Base-by-base conservation (phyloP, 1,140 invertebrate genomes). In the Carposina sasakii region DNA sequence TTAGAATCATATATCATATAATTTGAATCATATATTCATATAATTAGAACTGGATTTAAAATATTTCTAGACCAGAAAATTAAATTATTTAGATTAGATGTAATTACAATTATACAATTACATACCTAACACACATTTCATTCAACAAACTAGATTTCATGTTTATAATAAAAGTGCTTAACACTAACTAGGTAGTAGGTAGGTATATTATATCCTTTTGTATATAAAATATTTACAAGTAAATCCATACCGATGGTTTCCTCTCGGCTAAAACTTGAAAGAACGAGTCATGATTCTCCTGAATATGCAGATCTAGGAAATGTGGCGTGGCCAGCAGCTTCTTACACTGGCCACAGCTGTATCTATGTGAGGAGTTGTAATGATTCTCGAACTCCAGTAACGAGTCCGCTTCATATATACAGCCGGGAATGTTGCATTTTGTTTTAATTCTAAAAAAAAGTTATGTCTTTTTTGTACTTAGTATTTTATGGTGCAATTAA, bases 261-360 rank as follows among this genome's bases (percentile, higher is more conserved):
- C 83, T 87, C 26, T 87, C 73, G 0, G 90, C 86, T 59, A 87
- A 74, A 1, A 89, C 86, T 44, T 88, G 83, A 44, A 93, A 93
- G 60, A 90, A 92, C 1, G 87, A 89, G 63, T 93, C 91, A 34
- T 93, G 91, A 0, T 61, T 81, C 60, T 93, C 91, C 49, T 89
- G 86, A 42, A 92, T 73, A 62, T 93, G 92, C 33, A 93, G 78
- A 57, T 92, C 91, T 24, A 93, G 67, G 0, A 93, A 67, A 65
- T 91, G 88, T 0, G 89, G 83, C 9, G 88, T 90, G 0, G 90
- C 88, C 17, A 90, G 69, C 17, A 72, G 68, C 36, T 88, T 89
- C 53, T 88, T 89, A 62, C 91, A 93, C 36, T 69, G 60, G n/a
- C 57, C 49, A 52, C 82, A 86, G 0, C 58, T 21, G 43, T 81